Base-by-base conservation (phyloP, 2,113 vertebrate genomes). In the Hemiscyllium ocellatum region DNA sequence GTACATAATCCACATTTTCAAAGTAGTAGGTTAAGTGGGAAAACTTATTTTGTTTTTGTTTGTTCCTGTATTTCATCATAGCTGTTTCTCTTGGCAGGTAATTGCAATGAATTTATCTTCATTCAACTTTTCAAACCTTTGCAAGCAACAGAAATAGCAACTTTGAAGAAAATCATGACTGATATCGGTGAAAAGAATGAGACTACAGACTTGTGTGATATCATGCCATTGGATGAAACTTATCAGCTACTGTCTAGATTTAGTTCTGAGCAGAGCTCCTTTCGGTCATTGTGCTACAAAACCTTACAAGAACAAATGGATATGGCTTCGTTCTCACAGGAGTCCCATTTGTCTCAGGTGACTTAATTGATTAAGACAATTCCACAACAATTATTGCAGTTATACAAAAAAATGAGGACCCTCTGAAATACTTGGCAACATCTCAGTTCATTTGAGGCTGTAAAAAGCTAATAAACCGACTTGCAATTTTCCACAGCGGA, bases 71-170 rank as follows among this genome's bases (percentile, higher is more conserved):
- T 50, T 72, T 72, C 94, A 76, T 47, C 50, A 12, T 24, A 95
- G 69, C 42, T 95, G 66, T 96, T 91, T 97, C 3, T 95, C 97
- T 96, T 96, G 96, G 42, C 96, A 98, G 98, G 96, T 95, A 98
- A 97, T 96, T 96, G 96, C 26, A 96, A 65, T 96, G 97, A 98
- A 96, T 98, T 98, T 96, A 17, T 98, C 90, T 98, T 98, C 96
- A 97, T 98, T 96, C 97, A 98, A n/a, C 96, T 98, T 89, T 96
- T 96, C 26, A 96, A 96, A 95, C 96, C 96, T 72, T 96, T 97
- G 95, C 96, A 96, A 93, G 96, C 97, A 96, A 61, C 47, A 93
- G 97, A 98, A 96, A 96, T 97, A 96, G 91, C 96, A 47, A 96
- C 96, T 50, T 96, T 98, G 96, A 97, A 96, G 95, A 96, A 97